phyloP scores from a whole-genome alignment of 2,888 invertebrate genomes.

The Dastarcus helophoroides region DNA sequence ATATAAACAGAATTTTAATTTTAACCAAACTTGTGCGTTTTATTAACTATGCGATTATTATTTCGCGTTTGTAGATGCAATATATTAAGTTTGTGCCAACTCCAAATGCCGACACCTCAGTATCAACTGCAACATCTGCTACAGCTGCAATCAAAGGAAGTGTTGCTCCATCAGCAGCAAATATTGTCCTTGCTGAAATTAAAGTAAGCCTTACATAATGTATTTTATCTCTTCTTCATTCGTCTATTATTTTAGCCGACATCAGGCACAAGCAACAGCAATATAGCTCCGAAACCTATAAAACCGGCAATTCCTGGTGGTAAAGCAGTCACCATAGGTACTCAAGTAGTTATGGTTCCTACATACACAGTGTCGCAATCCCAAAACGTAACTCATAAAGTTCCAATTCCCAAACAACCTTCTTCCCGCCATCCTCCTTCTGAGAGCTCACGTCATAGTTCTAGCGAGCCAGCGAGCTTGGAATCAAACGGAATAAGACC shows the following conservation, averaged over 20 bases:
- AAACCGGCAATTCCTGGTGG: slow-evolving; percentile 7
- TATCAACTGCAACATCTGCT: slow-evolving; percentile 27
- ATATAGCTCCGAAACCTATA: slow-evolving; percentile 4
- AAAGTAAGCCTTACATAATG: slow-evolving; percentile 18
- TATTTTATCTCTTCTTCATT: too few relatives aligned
- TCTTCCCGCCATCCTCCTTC: slow-evolving; percentile 1
- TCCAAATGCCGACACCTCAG: slow-evolving; percentile 33
- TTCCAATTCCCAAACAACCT: slow-evolving; percentile 11
- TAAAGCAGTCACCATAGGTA: slow-evolving; percentile 7
- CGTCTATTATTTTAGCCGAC: too few relatives aligned
- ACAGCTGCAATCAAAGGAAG: slow-evolving; percentile 20
- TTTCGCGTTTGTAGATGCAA: slow-evolving; percentile 43
- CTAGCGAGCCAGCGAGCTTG: slow-evolving; percentile 24
- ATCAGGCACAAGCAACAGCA: too few relatives aligned
- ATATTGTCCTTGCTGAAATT: slow-evolving; percentile 27
- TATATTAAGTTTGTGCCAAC: slow-evolving; percentile 57
- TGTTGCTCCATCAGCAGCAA: slow-evolving; percentile 12
- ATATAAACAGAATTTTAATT: too few relatives aligned
- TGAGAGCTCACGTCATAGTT: not conserved
- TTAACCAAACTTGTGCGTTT: too few relatives aligned
- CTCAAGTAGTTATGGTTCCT: slow-evolving; percentile 9
- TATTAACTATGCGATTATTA: too few relatives aligned
- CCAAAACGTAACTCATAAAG: slow-evolving; percentile 4
- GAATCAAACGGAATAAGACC: slow-evolving; percentile 46
- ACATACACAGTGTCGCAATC: slow-evolving; percentile 5